These are phyloP conservation scores for Drosophila planitibia DNA, from an alignment of 2,888 invertebrate species.

Conservation along the genomic window DNA sequence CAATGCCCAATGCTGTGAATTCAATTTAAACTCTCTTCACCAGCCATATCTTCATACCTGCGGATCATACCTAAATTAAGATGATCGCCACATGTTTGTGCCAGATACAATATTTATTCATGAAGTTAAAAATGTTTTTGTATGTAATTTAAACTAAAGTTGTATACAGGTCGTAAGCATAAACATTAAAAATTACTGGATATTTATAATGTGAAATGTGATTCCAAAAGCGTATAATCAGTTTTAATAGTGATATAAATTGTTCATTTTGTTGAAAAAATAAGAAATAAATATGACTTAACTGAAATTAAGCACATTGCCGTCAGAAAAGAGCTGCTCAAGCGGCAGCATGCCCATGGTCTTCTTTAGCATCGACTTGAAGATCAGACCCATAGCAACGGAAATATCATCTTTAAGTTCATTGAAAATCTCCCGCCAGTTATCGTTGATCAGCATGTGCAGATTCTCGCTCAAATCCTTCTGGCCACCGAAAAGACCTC, in stretches of 20 bases:
- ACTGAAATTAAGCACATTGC: not conserved
- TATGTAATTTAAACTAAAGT: not conserved
- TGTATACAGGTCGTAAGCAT: not conserved
- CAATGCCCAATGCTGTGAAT: too few relatives aligned
- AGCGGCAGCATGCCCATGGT: slow-evolving; percentile 83
- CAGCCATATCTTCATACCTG: not conserved
- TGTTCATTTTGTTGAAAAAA: not conserved
- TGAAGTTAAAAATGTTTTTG: not conserved
- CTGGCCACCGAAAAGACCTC: slow-evolving; percentile 85
- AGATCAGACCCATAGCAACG: slow-evolving; percentile 81
- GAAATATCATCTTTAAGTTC: slow-evolving; percentile 84
- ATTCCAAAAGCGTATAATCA: not conserved
- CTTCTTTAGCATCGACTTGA: slow-evolving; percentile 80
- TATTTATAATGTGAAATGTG: not conserved
- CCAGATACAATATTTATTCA: not conserved
- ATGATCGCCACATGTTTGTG: not conserved
- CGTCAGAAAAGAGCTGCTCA: slow-evolving; percentile 63
- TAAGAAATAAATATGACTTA: not conserved
- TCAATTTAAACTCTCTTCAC: not conserved
- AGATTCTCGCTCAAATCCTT: slow-evolving; percentile 85
- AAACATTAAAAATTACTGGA: not conserved
- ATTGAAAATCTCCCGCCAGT: slow-evolving; percentile 85
- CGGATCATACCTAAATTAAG: not conserved
- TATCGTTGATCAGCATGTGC: slow-evolving; percentile 85
- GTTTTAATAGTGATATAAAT: not conserved